Conservation (phyloP, 2,113 vertebrate species). For the Poeciliopsis turrubarensis region DNA sequence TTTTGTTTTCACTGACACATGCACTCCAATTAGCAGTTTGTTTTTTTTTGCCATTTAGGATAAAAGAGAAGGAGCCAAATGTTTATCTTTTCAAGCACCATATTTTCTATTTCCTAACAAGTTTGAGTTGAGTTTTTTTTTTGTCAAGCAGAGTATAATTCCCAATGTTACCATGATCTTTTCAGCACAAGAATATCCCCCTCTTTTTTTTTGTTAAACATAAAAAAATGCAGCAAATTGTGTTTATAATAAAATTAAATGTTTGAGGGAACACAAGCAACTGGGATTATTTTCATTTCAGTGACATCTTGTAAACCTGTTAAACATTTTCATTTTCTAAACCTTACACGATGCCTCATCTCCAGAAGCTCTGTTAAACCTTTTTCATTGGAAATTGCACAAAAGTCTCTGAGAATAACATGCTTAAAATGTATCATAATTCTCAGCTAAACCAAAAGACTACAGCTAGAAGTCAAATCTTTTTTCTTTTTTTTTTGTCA, state of each 20-base stretch:
- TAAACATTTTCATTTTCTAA: conserved; percentile 20
- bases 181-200: conserved; percentile 53
- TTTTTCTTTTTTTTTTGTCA: conserved; percentile 14
- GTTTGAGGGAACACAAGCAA: conserved; percentile 20
- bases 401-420: conserved; percentile 13
- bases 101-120: conserved; percentile 26
- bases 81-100: conserved; percentile 60
- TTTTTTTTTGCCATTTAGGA: conserved; percentile 77
- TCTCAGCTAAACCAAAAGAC: conserved; percentile 4
- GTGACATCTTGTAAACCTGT: conserved; percentile 39
- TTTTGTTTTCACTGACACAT: conserved; percentile 79
- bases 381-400: conserved; percentile 13
- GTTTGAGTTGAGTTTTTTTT: conserved; percentile 28
- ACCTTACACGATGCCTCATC: neutral
- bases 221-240: conserved; percentile 34
- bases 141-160: conserved; percentile 39
- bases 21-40: conserved; percentile 76
- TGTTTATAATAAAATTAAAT: conserved; percentile 46
- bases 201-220: conserved; percentile 38
- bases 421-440: conserved; percentile 10
- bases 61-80: conserved; percentile 68
- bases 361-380: conserved; percentile 8
- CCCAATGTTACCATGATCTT: conserved; percentile 58
- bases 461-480: conserved; percentile 9
- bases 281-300: conserved; percentile 31